phyloP scores from a whole-genome alignment of 1,140 invertebrate genomes.

The Nasonia vitripennis region DNA sequence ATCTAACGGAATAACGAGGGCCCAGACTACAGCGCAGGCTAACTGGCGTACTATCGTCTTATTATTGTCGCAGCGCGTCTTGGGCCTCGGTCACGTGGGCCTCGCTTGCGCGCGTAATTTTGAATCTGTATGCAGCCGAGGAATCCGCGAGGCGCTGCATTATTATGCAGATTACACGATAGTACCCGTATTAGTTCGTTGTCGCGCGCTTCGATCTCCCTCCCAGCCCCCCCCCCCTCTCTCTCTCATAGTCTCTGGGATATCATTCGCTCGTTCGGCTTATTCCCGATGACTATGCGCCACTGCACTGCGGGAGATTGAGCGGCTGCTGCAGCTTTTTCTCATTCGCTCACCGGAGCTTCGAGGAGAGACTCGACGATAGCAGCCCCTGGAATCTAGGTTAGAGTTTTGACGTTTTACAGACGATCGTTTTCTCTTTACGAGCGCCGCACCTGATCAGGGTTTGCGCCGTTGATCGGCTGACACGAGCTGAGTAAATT shows the following conservation, averaged over 20 bases:
- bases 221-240: neutral
- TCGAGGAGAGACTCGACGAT: neutral
- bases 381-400: neutral
- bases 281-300: neutral
- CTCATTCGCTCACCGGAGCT: neutral
- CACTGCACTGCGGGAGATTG: neutral
- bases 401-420: constrained; percentile 4
- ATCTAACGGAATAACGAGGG: constrained; percentile 19
- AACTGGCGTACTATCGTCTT: constrained; percentile 12
- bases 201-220: constrained; percentile 70
- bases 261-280: neutral
- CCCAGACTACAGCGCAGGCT: neutral
- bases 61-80: constrained; percentile 53
- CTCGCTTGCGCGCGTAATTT: constrained; percentile 70
- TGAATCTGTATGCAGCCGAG: constrained; percentile 74
- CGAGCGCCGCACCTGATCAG: neutral
- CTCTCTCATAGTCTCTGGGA: neutral
- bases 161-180: constrained; percentile 74
- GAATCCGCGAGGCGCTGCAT: constrained; percentile 67
- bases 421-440: neutral
- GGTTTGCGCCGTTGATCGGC: neutral
- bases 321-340: neutral
- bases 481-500: no score
- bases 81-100: constrained; percentile 54
- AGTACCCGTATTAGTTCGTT: constrained; percentile 73